Evolutionary conservation across 2,797 vertebrate species (phyloP).

Genomic region (Lepilemur septentrionalis): DNA sequence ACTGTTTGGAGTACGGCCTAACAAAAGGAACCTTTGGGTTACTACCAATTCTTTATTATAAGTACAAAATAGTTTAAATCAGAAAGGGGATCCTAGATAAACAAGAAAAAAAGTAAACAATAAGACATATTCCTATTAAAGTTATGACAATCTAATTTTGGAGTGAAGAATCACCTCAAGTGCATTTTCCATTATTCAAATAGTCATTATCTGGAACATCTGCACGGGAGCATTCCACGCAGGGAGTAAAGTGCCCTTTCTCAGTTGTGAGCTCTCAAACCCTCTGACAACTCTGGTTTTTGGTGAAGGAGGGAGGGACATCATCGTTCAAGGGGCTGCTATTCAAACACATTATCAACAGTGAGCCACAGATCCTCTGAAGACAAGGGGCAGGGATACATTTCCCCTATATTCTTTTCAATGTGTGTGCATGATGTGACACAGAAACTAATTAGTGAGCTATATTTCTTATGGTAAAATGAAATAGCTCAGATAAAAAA

Average conservation of each 20-base stretch:
- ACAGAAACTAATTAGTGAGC: background rate
- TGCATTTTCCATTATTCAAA: background rate
- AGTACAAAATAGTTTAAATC: background rate
- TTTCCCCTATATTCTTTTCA: background rate
- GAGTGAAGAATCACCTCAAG: background rate
- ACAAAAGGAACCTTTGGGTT: constrained; percentile 37
- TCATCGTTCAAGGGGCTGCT: background rate
- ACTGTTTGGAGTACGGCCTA: background rate
- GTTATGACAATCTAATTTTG: background rate
- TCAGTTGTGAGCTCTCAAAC: background rate
- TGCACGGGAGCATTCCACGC: background rate
- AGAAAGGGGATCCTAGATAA: background rate
- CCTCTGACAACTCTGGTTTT: background rate
- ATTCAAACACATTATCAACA: background rate
- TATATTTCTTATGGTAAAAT: background rate
- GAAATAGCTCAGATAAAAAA: background rate
- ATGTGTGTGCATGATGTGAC: background rate
- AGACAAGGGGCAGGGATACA: background rate
- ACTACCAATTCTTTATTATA: background rate
- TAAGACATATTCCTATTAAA: background rate
- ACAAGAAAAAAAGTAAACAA: background rate
- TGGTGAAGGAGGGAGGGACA: background rate
- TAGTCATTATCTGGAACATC: background rate
- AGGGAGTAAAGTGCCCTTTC: background rate
- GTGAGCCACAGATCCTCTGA: background rate